Evolutionary conservation across 1,140 invertebrate genomes (phyloP), one percentile per base, ranked within the genome.

Genomic region (Macrobrachium nipponense): DNA sequence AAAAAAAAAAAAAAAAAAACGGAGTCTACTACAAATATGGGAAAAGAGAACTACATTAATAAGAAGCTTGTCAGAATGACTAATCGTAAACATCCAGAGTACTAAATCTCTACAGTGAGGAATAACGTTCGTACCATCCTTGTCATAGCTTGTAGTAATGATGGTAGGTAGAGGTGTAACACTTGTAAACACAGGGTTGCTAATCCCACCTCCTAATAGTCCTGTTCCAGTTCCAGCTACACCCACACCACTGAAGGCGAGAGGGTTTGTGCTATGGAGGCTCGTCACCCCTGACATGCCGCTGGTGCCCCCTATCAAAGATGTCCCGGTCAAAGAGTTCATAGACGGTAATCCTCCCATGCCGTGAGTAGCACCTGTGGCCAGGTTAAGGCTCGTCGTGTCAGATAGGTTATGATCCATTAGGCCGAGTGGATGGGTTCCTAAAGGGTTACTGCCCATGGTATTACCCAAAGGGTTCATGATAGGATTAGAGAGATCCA

Each of bases 401-500:
- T 83, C 81, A 10, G 85, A 73, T n/a, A 87, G 58, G 27, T 43
- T 70, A 4, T 73, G 64, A 44, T 87, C 86, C 59, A 87, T 68
- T 62, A 87, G 58, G 27, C 27, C 27, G 27, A 36, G 27, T 36
- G 27, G 27, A 36, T 36, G 1, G 27, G 1, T 36, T 23, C 80
- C 81, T 58, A 87, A 44, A 10, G 80, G 80, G 66, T 79, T 82
- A 51, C 17, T 80, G 68, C 36, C n/a, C 11, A 80, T n/a, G 44
- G 83, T 44, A 20, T 77, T 82, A 27, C 85, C 85, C n/a, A 87
- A 60, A 15, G 80, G 86, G 66, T 87, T 87, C 51, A 82, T 62
- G n/a, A 87, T 82, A 20, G 86, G 86, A 27, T 87, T 82, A 44
- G 86, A 82, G n/a, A 87, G 86, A 60, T 87, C 86, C 14, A 87